phyloP scores from a whole-genome alignment of 2,797 vertebrate genomes.

The Apogon hyalosoma region DNA sequence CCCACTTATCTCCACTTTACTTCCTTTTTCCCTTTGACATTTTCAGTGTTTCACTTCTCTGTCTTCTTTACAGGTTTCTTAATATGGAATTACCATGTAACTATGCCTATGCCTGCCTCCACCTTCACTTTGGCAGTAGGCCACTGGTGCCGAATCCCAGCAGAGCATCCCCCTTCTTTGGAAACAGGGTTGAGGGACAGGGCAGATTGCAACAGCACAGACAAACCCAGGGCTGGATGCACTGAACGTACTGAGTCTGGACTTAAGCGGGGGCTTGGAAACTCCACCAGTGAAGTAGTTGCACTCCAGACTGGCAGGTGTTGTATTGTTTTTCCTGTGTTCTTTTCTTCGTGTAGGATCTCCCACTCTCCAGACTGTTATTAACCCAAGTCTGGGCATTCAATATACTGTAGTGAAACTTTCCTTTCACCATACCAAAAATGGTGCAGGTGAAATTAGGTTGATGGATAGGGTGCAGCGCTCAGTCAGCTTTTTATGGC shows the following conservation, averaged over 20 bases:
- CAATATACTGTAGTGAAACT: constrained; percentile 58
- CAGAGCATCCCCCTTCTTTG: constrained; percentile 50
- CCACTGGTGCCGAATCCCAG: constrained; percentile 88
- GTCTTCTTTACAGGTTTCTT: constrained; percentile 75
- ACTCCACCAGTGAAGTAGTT: constrained; percentile 48
- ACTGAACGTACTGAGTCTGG: constrained; percentile 32
- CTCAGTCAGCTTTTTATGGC: constrained; percentile 60
- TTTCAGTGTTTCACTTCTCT: constrained; percentile 33
- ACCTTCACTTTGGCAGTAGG: constrained; percentile 96
- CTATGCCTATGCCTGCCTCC: constrained; percentile 97
- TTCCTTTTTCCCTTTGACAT: constrained; percentile 1
- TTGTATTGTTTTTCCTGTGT: constrained; percentile 66
- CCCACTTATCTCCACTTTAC: not conserved
- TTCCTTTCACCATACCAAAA: constrained; percentile 62
- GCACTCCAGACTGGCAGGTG: constrained; percentile 77
- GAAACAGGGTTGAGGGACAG: constrained; percentile 41
- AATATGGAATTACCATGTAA: constrained; percentile 94
- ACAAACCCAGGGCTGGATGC: constrained; percentile 25
- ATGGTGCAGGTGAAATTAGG: constrained; percentile 55
- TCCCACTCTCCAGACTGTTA: constrained; percentile 60
- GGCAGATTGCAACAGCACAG: constrained; percentile 12
- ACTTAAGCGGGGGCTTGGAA: constrained; percentile 53
- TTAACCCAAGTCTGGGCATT: constrained; percentile 68
- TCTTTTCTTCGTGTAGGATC: constrained; percentile 49
- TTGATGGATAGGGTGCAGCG: constrained; percentile 51